Evolutionary conservation across 2,113 vertebrate species (phyloP).

Genomic region (Halichoerus grypus): DNA sequence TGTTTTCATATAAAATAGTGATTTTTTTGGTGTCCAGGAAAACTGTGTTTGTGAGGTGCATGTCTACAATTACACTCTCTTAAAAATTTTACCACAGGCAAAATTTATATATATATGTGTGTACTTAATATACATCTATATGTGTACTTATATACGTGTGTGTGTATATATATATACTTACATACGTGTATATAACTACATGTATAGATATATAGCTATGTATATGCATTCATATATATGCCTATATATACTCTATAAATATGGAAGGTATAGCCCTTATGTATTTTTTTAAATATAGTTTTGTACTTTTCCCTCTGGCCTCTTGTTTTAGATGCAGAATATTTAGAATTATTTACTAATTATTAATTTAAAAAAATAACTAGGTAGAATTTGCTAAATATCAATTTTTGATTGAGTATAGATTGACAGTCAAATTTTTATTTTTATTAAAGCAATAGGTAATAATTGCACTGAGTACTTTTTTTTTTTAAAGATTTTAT

Average conservation of each 20-base stretch:
- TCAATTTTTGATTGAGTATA: conserved; percentile 33
- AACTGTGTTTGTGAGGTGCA: background rate
- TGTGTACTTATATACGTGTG: background rate
- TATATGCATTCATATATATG: background rate
- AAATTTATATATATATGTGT: background rate
- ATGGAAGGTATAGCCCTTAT: background rate
- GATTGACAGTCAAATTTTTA: conserved; percentile 20
- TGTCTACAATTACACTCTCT: background rate
- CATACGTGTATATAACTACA: background rate
- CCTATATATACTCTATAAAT: background rate
- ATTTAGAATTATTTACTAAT: conserved; percentile 38
- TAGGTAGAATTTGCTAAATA: conserved; percentile 39
- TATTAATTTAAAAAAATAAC: conserved; percentile 52
- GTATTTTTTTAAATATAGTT: background rate
- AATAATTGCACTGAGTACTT: background rate
- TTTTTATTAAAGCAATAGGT: conserved; percentile 22
- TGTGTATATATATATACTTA: background rate
- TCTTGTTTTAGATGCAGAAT: conserved; percentile 16
- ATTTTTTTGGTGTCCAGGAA: conserved; percentile 40
- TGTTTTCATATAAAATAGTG: background rate
- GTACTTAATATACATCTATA: background rate
- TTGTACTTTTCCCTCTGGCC: background rate
- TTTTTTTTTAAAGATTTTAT: conserved; percentile 8
- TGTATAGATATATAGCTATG: background rate
- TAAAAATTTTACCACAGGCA: background rate